Conservation (phyloP, 2,113 vertebrate species). For the Mustela nigripes region DNA sequence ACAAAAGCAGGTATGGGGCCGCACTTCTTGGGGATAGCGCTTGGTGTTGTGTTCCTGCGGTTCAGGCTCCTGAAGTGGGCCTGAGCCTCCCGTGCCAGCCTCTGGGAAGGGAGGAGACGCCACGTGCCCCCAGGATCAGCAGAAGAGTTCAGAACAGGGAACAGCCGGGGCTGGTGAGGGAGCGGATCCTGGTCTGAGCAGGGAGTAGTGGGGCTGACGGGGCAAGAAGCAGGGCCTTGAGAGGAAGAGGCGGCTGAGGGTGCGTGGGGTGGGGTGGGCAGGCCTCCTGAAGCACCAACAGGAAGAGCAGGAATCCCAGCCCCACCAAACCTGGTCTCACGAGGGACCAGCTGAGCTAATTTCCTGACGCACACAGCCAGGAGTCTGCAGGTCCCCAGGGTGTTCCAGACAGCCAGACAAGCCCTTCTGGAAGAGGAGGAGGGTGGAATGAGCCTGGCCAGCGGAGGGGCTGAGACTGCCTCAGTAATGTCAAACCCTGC, state of each 20-base stretch:
- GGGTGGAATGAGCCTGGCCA: too few species aligned
- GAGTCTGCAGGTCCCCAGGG: neutral
- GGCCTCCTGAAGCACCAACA: slow-evolving; percentile 19
- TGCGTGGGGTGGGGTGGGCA: neutral
- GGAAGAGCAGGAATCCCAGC: neutral
- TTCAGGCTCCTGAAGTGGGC: neutral
- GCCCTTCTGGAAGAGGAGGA: neutral
- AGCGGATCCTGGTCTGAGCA: neutral
- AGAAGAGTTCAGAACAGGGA: neutral
- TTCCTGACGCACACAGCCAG: neutral
- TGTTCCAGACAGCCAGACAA: neutral
- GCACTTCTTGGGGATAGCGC: neutral
- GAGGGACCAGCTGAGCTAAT: neutral
- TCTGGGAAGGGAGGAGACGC: neutral
- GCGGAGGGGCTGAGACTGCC: neutral
- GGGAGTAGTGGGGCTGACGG: neutral
- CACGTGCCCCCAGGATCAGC: neutral
- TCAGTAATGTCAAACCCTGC: neutral
- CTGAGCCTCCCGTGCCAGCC: neutral
- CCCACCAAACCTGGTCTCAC: neutral
- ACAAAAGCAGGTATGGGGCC: neutral
- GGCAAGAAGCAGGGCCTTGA: neutral
- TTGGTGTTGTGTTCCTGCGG: neutral
- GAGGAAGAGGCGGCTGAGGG: neutral
- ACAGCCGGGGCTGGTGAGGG: neutral